These are phyloP conservation scores for Copidosoma floridanum DNA, from an alignment of 1,140 invertebrate species.

Conservation along the genomic window DNA sequence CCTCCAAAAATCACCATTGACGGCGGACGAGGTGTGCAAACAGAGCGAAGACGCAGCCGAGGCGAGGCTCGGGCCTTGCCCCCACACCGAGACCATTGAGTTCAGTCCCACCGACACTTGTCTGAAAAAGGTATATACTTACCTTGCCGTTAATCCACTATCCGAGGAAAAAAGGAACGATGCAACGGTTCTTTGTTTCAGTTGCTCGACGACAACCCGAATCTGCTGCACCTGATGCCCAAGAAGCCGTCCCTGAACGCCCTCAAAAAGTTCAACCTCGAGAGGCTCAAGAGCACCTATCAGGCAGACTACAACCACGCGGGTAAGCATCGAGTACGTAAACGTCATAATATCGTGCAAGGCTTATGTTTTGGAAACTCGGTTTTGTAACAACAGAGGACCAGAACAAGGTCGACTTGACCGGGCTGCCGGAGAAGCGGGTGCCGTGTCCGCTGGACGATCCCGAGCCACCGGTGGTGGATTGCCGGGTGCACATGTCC, in stretches of 20 bases:
- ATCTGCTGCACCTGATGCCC: not conserved
- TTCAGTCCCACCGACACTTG: slow-evolving; percentile 4
- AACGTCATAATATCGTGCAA: not conserved
- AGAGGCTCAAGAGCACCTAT: slow-evolving; percentile 14
- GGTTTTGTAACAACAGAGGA: not conserved
- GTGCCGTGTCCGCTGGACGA: not conserved
- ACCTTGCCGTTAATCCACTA: not conserved
- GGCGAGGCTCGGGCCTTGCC: slow-evolving; percentile 6
- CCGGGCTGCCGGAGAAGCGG: not conserved
- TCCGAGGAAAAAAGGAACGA: not conserved
- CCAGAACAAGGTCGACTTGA: too few relatives aligned
- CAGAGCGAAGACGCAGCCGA: not conserved
- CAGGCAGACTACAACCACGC: slow-evolving; percentile 3
- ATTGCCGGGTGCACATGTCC: not conserved
- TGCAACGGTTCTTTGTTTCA: not conserved
- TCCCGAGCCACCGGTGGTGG: not conserved
- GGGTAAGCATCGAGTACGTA: not conserved
- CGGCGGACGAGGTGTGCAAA: not conserved
- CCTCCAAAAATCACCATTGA: too few relatives aligned
- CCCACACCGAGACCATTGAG: not conserved
- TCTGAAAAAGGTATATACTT: slow-evolving; percentile 7
- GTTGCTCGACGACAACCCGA: slow-evolving; percentile 8
- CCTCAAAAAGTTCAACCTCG: slow-evolving; percentile 1
- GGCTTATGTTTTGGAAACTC: not conserved
- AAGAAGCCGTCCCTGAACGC: not conserved